Evolutionary conservation across 2,113 vertebrate genomes (phyloP), one percentile per base, ranked within the genome.

Genomic region (Xiphias gladius): DNA sequence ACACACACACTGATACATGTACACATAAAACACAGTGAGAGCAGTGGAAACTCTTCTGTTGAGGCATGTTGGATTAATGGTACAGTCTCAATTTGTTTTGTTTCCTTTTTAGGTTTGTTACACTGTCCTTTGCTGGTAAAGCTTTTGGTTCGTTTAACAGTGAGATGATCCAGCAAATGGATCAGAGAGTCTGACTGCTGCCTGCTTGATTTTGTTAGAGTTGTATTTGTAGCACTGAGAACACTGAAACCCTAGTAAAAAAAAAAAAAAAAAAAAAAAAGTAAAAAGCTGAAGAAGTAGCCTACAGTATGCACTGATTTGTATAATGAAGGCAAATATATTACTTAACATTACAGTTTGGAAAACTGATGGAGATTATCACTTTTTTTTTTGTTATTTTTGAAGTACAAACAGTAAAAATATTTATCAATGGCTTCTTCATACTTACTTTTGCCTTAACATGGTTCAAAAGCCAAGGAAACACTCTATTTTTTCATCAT

Each of bases 391-490:
- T 69, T 41, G 46, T 85, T 69, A 55, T 79, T 83, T 85, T 71
- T 59, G 2, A 88, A 82, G 64, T 73, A 78, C 43, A 73, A 78
- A 54, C 22, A 78, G 59, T 80, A 26, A 70, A 85, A 83, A 64
- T 63, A 70, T 73, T 86, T 79, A 85, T 66, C 48, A 83, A 86
- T 92, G 88, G 89, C 86, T 92, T 92, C 35, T 41, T 82, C 55
- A 79, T 80, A 68, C 68, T 91, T 91, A 87, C 82, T 79, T 91
- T 92, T 93, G 93, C 93, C 91, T 94, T 93, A 94, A 92, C 26
- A 80, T 84, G 66, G 76, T 91, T 93, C 43, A 82, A 88, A 91
- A 85, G 93, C 91, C 91, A 93, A 91, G 92, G 90, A 93, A 91
- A 83, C 82, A 75, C 66, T 79, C 28, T 71, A 37, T 86, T 78